Base-by-base conservation (phyloP, 92 coral and sea anemone species). In the Porites evermanni region DNA sequence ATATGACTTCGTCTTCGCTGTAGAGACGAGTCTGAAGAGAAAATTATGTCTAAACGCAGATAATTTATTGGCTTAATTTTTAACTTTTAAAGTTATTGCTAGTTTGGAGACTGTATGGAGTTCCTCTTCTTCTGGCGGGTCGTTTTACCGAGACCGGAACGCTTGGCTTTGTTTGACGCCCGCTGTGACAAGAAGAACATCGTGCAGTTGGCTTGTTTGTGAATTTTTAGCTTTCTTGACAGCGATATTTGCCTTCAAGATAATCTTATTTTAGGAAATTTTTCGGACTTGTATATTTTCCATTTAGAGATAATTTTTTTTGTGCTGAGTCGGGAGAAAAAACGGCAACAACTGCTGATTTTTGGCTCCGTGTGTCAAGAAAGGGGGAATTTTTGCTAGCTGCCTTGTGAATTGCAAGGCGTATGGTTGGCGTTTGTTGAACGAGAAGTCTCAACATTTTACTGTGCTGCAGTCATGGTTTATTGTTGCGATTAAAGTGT, bases 381-480 rank as follows among this genome's bases (percentile, higher is more conserved):
- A 8, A 11, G 71, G 8, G 71, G 71, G 71, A 21, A 9, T 18
- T 44, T 18, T 61, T 19, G 78, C 18, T 12, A 14, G 64, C 75
- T 58, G 32, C 10, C 53, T 52, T 8, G 67, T 23, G 24, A 7
- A 16, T 8, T 61, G 59, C 38, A 29, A 32, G 20, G 75, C 66
- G 16, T 47, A 8, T 47, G 72, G 71, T 47, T 60, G 14, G 24
- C 54, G 66, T 51, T 20, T 24, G 12, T 14, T 44, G 12, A 73
- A 80, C 61, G 47, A 53, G 19, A 20, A 23, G n/a, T 83, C 64
- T 52, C 53, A 64, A 73, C 76, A 10, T 84, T 88, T 87, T 53
- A 56, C 95, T 92, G 91, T 94, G 97, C 97, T 92, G 95, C 97
- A 89, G 97, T 66, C 97, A 89, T 95, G 83, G 93, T 83, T 79